Base-by-base conservation (phyloP, 2,888 invertebrate species). In the Leptopilina drosophilae region DNA sequence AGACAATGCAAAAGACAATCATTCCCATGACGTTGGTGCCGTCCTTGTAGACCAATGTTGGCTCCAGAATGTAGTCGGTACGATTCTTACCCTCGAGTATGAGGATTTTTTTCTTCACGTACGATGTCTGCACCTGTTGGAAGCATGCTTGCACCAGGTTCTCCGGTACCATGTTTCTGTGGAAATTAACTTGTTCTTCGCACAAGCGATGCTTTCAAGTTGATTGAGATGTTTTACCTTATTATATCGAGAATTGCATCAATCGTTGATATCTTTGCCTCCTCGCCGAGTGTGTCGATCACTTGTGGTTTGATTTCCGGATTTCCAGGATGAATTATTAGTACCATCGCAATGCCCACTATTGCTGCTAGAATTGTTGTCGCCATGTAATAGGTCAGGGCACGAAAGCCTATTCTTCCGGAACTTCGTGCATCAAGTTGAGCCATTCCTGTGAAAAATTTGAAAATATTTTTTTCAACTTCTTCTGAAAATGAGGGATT, bases 21-120 rank as follows among this genome's bases (percentile, higher is more conserved):
- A 94, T 91, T 4, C 92, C 95, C 90, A 95, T 92, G 15, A 95
- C 94, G 88, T 95, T 95, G 80, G 94, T 94, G 65, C 95, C 95
- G 84, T 94, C 93, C 82, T 91, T 93, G 87, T 92, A 92, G 42
- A 91, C 87, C 33, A 92, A 87, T 46, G 85, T 85, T 11, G 88
- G 89, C 78, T 91, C 90, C 76, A 88, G 79, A 9, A 87, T 79
- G 64, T 85, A 88, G 66, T 87, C 86, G 59, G 83, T 89, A 46
- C 87, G 85, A 81, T 86, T 87, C n/a, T 77, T 82, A 56, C 86
- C 88, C 12, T 84, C 84, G 42, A 88, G 84, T 4, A 87, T 80
- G 9, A 89, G 59, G 7, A 89, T 85, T 20, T 88, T 88, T 81
- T 87, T 90, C 78, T 87, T 88, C 33, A 86, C 84, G 85, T 94